Conservation (phyloP, 2,797 vertebrate genomes). For the Karalla daura region DNA sequence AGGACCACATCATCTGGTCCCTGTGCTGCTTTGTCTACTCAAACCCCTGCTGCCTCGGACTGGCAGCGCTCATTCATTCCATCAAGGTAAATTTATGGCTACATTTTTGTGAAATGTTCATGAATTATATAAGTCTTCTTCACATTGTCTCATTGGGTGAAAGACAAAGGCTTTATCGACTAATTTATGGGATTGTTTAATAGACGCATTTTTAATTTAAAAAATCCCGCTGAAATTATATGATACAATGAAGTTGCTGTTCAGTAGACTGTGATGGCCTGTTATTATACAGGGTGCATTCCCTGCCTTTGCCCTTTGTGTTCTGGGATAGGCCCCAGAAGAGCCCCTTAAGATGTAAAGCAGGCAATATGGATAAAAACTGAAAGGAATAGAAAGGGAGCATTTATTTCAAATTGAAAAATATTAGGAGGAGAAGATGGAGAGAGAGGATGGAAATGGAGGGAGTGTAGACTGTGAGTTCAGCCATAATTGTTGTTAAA, state of each 20-base stretch:
- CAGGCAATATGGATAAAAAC: too few relatives aligned
- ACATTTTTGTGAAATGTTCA: neutral
- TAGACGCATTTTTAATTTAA: too few relatives aligned
- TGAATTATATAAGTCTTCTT: neutral
- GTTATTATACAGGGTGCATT: too few relatives aligned
- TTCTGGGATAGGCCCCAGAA: too few relatives aligned
- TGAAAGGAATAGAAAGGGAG: too few relatives aligned
- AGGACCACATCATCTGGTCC: slow-evolving; percentile 62
- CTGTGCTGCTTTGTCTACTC: neutral
- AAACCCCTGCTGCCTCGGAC: slow-evolving; percentile 44
- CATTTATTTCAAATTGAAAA: too few relatives aligned
- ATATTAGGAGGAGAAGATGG: too few relatives aligned
- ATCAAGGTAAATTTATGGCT: slow-evolving; percentile 50
- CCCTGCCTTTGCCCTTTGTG: too few relatives aligned
- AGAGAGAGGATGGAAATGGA: neutral
- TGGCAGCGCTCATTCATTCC: slow-evolving; percentile 48
- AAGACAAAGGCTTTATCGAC: neutral
- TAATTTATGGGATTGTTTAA: neutral
- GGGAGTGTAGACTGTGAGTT: too few relatives aligned
- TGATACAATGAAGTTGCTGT: too few relatives aligned
- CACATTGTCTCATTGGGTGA: neutral
- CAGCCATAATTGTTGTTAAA: neutral
- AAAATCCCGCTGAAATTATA: neutral
- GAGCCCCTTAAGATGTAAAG: too few relatives aligned
- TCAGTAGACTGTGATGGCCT: too few relatives aligned